Conservation (phyloP, 2,113 vertebrate genomes). For the Blennius ocellaris region DNA sequence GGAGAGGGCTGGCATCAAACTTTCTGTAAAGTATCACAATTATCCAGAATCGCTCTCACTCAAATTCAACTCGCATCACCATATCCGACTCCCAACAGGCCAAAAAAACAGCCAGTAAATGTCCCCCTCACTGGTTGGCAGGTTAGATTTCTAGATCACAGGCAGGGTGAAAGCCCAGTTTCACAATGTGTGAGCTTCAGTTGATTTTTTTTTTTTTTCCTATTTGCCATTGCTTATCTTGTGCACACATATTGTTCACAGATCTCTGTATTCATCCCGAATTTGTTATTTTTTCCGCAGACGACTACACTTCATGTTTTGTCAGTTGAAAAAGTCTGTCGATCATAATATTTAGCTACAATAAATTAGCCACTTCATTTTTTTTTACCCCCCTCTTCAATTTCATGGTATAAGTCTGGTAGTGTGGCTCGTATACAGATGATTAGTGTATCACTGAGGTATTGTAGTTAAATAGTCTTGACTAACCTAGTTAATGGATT, state of each 20-base stretch:
- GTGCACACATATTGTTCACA: constrained; percentile 23
- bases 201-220: constrained; percentile 1
- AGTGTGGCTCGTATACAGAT: neutral
- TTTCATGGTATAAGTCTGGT: neutral
- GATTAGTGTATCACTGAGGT: constrained; percentile 6
- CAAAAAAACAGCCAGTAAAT: constrained; percentile 38
- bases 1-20: constrained; percentile 7
- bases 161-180: constrained; percentile 37
- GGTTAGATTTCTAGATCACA: constrained; percentile 50
- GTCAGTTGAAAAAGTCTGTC: neutral
- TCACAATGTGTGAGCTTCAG: constrained; percentile 8
- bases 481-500: constrained; percentile 64
- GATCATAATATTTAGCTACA: neutral
- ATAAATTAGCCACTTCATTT: neutral
- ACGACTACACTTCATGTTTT: neutral
- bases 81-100: constrained; percentile 37
- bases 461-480: constrained; percentile 13
- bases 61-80: neutral
- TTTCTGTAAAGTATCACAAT: constrained; percentile 21
- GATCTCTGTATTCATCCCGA: constrained; percentile 30
- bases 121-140: constrained; percentile 46
- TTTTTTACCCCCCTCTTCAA: neutral
- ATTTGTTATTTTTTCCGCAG: neutral
- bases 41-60: constrained; percentile 1
- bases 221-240: constrained; percentile 35